Base-by-base conservation (phyloP, 2,797 vertebrate genomes). In the Sebastes diploproa region DNA sequence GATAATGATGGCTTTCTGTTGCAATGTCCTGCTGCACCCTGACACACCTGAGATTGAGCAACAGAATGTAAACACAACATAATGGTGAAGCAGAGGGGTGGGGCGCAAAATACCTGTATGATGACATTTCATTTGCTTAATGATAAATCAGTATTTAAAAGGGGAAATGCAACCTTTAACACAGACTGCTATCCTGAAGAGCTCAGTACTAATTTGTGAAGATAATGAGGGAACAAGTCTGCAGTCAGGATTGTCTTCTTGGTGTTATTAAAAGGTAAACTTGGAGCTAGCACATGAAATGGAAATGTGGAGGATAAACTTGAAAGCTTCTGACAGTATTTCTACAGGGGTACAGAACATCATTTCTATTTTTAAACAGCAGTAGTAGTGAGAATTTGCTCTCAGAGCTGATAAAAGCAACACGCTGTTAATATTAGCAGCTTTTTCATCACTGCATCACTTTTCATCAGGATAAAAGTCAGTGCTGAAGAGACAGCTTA, bases 31-130 rank as follows among this genome's bases (percentile, higher is more conserved):
- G 83, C 78, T 85, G 73, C 86, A 64, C 86, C 85, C 63, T 81
- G 85, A 83, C 89, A 90, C 89, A 88, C 86, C 89, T 88, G 78
- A 66, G 46, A 59, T 85, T 92, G 77, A 83, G 91, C 77, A 90
- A 93, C 46, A 77, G 71, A 74, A 79, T 55, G 65, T 32, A 77
- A 75, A 77, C 60, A 83, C 60, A 79, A 42, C 32, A 25, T 60
- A 73, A 55, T 22, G 29, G 59, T 76, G 6, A 14, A 32, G 25
- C 12, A 59, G 22, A 73, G 6, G 72, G 88, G 87, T 62, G 75
- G 61, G 82, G 87, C 3, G 1, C 7, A 68, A 7, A 75, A 84
- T 62, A 79, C 72, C 65, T 84, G 38, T 11, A 50, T 73, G 25
- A 52, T 66, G 27, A 78, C 72, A 67, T 46, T 22, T 70, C 8